Evolutionary conservation across 2,888 invertebrate species (phyloP).

Genomic region (Hypomecis atomaria): DNA sequence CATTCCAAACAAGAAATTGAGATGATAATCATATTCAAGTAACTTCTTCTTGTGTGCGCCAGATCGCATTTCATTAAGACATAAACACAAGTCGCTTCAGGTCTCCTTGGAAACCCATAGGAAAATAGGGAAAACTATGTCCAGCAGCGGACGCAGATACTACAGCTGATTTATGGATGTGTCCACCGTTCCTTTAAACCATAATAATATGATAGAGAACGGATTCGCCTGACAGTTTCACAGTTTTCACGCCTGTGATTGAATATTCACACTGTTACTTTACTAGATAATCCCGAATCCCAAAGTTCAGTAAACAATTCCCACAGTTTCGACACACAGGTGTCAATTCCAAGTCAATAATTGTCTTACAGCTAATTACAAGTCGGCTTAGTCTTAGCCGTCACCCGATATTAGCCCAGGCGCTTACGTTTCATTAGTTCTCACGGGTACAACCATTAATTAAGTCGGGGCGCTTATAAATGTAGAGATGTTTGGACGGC

Average conservation of each 20-base stretch:
- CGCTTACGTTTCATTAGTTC: constrained; percentile 39
- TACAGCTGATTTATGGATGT: too few relatives aligned
- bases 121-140: too few relatives aligned
- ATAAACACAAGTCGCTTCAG: too few relatives aligned
- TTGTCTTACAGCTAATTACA: constrained; percentile 43
- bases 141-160: too few relatives aligned
- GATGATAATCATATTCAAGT: too few relatives aligned
- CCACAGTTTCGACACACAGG: constrained; percentile 19
- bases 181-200: too few relatives aligned
- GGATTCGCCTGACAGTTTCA: neutral
- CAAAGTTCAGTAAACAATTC: constrained; percentile 16
- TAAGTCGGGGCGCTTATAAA: constrained; percentile 30
- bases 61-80: too few relatives aligned
- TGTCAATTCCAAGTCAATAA: constrained; percentile 33
- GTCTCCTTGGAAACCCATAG: too few relatives aligned
- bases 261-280: neutral
- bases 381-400: constrained; percentile 35
- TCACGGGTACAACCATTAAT: constrained; percentile 36
- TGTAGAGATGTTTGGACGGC: constrained; percentile 30
- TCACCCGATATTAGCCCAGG: constrained; percentile 38
- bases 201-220: neutral
- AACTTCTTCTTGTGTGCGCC: too few relatives aligned
- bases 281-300: constrained; percentile 5
- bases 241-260: neutral
- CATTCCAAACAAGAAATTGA: too few relatives aligned